Evolutionary conservation across 2,797 vertebrate species (phyloP).

Genomic region (Psittacula derbiana): DNA sequence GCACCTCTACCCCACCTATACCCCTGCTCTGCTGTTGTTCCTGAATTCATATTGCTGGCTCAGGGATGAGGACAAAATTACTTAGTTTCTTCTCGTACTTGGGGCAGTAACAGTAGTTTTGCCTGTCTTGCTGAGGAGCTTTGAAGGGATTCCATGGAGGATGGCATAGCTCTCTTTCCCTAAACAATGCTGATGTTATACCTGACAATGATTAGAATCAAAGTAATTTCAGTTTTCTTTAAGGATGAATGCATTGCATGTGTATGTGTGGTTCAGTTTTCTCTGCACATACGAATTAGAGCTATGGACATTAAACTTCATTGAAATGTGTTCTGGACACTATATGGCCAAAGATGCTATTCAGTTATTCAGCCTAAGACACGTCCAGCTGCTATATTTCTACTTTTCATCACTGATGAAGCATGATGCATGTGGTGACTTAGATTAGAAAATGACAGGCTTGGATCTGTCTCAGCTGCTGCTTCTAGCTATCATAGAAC

Average conservation of each 20-base stretch:
- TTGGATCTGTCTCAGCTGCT: constrained; percentile 16
- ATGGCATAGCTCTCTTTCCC: background rate
- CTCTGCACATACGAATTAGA: background rate
- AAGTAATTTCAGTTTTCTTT: background rate
- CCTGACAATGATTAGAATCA: background rate
- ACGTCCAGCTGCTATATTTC: background rate
- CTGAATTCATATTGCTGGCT: background rate
- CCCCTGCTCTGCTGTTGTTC: background rate
- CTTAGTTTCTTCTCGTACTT: background rate
- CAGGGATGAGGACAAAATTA: background rate
- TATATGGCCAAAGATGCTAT: background rate
- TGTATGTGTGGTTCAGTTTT: background rate
- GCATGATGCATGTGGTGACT: background rate
- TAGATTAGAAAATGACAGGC: constrained; percentile 30
- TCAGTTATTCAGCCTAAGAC: background rate
- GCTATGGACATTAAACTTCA: background rate
- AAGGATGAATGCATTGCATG: background rate
- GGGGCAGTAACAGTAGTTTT: background rate
- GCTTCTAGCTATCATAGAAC: background rate
- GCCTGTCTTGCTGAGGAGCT: background rate
- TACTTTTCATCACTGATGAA: background rate
- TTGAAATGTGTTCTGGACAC: background rate
- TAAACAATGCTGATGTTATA: background rate
- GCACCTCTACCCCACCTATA: background rate
- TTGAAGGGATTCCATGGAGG: background rate